Evolutionary conservation across 2,888 invertebrate genomes (phyloP).

Genomic region (Meganola albula): DNA sequence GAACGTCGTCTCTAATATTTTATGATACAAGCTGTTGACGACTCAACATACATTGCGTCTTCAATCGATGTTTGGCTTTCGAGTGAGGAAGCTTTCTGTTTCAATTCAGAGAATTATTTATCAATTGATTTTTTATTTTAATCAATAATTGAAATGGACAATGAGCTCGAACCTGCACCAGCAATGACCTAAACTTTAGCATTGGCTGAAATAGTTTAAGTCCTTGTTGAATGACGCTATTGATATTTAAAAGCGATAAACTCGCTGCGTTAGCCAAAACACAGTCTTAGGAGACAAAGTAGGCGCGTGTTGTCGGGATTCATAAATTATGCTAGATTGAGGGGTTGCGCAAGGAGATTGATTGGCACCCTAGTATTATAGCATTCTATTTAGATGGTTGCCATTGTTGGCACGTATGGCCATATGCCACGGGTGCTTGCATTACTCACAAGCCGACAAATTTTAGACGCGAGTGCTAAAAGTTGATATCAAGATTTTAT

Average conservation of each 20-base stretch:
- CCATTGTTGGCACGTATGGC: slow-evolving; percentile 46
- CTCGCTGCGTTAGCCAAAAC: slow-evolving; percentile 32
- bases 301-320: slow-evolving; percentile 37
- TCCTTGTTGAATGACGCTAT: slow-evolving; percentile 19
- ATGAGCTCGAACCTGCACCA: slow-evolving; percentile 16
- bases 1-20: slow-evolving; percentile 48
- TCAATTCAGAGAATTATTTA: slow-evolving; percentile 18
- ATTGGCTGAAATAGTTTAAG: slow-evolving; percentile 26
- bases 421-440: slow-evolving; percentile 33
- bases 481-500: slow-evolving; percentile 4
- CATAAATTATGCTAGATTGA: slow-evolving; percentile 54
- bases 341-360: slow-evolving; percentile 51
- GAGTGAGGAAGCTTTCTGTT: slow-evolving; percentile 27
- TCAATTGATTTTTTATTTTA: slow-evolving; percentile 11
- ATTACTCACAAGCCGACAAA: slow-evolving; percentile 50
- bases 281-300: slow-evolving; percentile 34
- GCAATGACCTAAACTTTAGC: slow-evolving; percentile 15
- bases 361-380: slow-evolving; percentile 53
- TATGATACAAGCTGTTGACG: slow-evolving; percentile 44
- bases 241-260: slow-evolving; percentile 31
- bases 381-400: slow-evolving; percentile 47
- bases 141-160: slow-evolving; percentile 26
- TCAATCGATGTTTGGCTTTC: slow-evolving; percentile 32
- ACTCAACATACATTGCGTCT: slow-evolving; percentile 36
- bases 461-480: slow-evolving; percentile 23